Evolutionary conservation across 2,888 invertebrate genomes (phyloP), one percentile per base, ranked within the genome.

Genomic region (Sphaeridia pumilis): DNA sequence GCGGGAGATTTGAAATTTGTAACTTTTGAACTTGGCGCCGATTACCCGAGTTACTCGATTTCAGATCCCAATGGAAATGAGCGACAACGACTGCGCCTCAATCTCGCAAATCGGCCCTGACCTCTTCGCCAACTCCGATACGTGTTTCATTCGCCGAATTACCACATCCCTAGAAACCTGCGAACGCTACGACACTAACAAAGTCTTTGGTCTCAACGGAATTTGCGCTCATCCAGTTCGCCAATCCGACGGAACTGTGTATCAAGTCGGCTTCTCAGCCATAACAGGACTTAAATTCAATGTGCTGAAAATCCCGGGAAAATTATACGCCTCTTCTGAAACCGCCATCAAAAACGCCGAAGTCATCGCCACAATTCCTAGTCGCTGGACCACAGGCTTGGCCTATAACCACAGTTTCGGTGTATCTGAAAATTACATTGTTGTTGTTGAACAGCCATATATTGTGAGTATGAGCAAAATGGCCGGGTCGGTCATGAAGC

Each of bases 391-490:
- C 36, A 67, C 69, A 3, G 63, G 63, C 55, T 66, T 69, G 52
- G 65, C 68, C 2, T 76, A 75, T 66, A 70, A 71, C 58, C 77
- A 77, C 66, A 75, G 74, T 56, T 76, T 76, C 60, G 74, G 71
- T n/a, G 70, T 77, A 67, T 72, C 74, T 1, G 72, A 75, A 55
- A 73, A 75, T 55, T 75, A 73, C 66, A 66, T 75, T 24, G 67
- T 77, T 10, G 69, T 76, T 49, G 67, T 75, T 35, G 77, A 77
- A 61, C 75, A 74, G 55, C 74, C 76, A 0, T 64, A 75, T 41
- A 60, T 70, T 2, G 67, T 73, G 42, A 54, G 53, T 24, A 22
- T 54, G 3, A 54, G 57, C 4, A 55, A 56, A 52, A 34, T 63
- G 4, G 53, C 54, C 5, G 52, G 54, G 12, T 58, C 61, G 2